Evolutionary conservation across 2,888 invertebrate genomes (phyloP).

Genomic region (Limnephilus marmoratus): DNA sequence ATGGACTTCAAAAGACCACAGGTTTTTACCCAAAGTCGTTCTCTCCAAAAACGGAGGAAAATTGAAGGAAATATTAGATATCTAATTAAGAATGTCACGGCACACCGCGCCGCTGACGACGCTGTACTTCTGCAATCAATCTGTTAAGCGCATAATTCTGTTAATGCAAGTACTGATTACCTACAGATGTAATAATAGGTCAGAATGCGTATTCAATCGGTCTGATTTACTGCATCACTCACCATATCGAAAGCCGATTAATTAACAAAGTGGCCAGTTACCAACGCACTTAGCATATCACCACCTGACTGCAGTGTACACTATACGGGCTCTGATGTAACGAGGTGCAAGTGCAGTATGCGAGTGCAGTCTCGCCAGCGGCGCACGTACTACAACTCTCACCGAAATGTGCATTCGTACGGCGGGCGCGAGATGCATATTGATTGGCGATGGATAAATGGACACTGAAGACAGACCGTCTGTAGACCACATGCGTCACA

Average conservation of each 20-base stretch:
- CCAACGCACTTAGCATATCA: constrained; percentile 16
- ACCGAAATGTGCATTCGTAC: constrained; percentile 58
- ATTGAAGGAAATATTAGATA: too few relatives aligned
- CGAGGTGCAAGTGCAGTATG: constrained; percentile 11
- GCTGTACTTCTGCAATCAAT: background rate
- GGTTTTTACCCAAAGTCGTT: too few relatives aligned
- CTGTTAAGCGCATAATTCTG: background rate
- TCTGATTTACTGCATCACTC: background rate
- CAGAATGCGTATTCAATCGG: background rate
- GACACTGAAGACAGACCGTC: constrained; percentile 26
- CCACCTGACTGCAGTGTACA: background rate
- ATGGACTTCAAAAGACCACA: too few relatives aligned
- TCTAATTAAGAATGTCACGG: too few relatives aligned
- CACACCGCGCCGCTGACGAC: background rate
- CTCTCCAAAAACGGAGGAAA: too few relatives aligned
- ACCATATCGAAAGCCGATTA: background rate
- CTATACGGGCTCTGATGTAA: background rate
- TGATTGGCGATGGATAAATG: constrained; percentile 26
- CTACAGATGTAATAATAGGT: background rate
- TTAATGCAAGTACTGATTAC: background rate
- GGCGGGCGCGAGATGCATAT: constrained; percentile 27
- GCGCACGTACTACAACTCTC: constrained; percentile 53
- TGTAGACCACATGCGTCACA: constrained; percentile 46
- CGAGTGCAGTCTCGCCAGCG: constrained; percentile 1
- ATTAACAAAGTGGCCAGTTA: background rate